phyloP scores from a whole-genome alignment of 2,888 invertebrate genomes.

The Charanyca ferruginea region DNA sequence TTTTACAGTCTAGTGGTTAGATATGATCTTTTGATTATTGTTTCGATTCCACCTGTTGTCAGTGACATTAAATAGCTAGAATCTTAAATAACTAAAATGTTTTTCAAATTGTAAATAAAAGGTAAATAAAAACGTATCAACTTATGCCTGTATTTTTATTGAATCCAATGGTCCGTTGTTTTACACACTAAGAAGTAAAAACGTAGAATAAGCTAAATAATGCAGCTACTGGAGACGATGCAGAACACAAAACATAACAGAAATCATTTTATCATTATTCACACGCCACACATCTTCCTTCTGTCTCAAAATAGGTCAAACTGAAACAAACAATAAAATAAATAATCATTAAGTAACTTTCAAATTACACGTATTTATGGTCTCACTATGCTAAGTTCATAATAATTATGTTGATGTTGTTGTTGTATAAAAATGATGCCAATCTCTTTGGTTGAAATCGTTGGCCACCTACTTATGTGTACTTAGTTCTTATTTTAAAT shows the following conservation, averaged over 20 bases:
- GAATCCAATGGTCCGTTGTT: neutral
- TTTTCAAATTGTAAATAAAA: neutral
- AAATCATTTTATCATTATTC: neutral
- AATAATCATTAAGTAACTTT: neutral
- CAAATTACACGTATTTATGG: neutral
- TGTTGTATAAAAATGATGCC: neutral
- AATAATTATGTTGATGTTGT: neutral
- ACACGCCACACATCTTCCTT: neutral
- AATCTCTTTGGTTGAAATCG: neutral
- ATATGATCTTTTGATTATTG: constrained; percentile 33
- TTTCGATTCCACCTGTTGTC: constrained; percentile 17
- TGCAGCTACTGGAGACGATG: neutral
- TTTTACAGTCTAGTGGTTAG: constrained; percentile 24
- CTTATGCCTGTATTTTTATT: neutral
- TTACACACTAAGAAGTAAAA: neutral
- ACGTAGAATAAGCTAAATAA: neutral
- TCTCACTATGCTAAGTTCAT: neutral
- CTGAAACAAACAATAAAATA: constrained; percentile 53
- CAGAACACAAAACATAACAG: neutral
- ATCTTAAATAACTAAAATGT: neutral
- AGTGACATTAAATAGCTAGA: constrained; percentile 1
- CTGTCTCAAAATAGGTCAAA: constrained; percentile 54
- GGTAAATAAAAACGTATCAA: neutral
- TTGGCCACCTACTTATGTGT: too few species aligned
- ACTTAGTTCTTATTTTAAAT: too few species aligned